Conservation (phyloP, 2,888 invertebrate genomes). For the Cyrtodaria siliqua region DNA sequence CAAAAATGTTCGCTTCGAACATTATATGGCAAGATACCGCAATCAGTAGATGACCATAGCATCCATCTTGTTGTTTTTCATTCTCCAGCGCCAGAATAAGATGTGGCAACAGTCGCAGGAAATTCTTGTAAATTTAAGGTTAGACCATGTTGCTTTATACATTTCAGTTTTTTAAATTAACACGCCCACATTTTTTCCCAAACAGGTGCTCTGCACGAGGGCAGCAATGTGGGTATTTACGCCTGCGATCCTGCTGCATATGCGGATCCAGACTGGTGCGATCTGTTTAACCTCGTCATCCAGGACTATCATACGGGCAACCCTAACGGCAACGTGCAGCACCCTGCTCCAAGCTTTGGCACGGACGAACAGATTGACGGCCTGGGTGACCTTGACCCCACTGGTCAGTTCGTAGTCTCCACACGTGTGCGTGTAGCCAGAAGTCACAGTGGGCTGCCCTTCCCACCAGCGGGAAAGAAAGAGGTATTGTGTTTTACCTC, state of each 20-base stretch:
- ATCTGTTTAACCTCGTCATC: slow-evolving; percentile 98
- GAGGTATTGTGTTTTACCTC: slow-evolving; percentile 48
- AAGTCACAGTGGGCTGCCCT: slow-evolving; percentile 79
- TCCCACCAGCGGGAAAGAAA: slow-evolving; percentile 91
- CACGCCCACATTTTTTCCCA: no score
- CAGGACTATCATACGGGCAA: slow-evolving; percentile 85
- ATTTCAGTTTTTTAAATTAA: no score
- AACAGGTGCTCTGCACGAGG: slow-evolving; percentile 70
- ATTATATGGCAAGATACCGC: no score
- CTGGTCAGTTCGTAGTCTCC: slow-evolving; percentile 90
- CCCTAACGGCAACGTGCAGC: slow-evolving; percentile 45
- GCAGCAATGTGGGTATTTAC: slow-evolving; percentile 91
- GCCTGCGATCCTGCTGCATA: slow-evolving; percentile 99
- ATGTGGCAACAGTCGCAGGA: no score
- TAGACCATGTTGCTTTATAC: no score
- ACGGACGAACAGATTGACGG: slow-evolving; percentile 85
- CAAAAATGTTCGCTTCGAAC: no score
- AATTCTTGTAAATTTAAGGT: no score
- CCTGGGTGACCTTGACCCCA: slow-evolving; percentile 93
- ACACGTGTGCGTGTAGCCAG: slow-evolving; percentile 82
- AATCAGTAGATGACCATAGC: no score
- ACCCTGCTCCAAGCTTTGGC: slow-evolving; percentile 59
- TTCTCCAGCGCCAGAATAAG: no score
- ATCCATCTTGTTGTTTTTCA: no score
- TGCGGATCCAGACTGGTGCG: slow-evolving; percentile 91